Conservation (phyloP, 2,797 vertebrate genomes). For the Emys orbicularis region DNA sequence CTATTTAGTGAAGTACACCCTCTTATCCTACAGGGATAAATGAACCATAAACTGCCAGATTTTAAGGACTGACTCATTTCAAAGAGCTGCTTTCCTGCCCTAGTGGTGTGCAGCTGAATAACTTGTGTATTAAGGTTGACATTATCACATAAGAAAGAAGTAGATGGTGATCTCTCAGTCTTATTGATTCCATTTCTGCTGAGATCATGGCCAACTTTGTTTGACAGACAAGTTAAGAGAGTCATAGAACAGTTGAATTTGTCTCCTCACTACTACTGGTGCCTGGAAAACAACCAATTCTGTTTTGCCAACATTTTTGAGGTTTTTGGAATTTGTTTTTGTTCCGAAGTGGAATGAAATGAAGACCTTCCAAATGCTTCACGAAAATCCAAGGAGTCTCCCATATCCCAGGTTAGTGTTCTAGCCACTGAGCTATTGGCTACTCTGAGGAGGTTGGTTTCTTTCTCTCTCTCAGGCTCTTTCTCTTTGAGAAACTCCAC, state of each 20-base stretch:
- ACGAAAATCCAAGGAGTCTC: neutral
- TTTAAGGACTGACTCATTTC: conserved; percentile 49
- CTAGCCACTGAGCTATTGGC: neutral
- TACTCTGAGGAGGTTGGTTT: neutral
- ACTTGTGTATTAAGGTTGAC: conserved; percentile 35
- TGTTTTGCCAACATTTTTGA: neutral
- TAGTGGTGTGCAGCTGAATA: conserved; percentile 40
- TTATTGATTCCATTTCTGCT: neutral
- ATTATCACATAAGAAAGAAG: conserved; percentile 33
- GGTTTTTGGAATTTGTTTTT: neutral
- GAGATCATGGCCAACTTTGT: neutral
- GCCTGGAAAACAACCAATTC: neutral
- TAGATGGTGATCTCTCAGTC: neutral
- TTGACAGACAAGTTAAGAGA: conserved; percentile 2
- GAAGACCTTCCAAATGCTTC: neutral
- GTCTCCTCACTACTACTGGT: fast-evolving
- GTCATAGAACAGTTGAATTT: neutral
- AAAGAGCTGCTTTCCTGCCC: neutral
- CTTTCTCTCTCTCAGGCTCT: neutral
- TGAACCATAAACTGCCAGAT: conserved; percentile 46
- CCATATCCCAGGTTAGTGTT: neutral
- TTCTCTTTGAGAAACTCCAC: neutral
- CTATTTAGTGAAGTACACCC: conserved; percentile 56
- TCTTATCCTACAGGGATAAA: conserved; percentile 23
- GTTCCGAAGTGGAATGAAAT: neutral